Base-by-base conservation (phyloP, 2,888 invertebrate species). In the Caenorhabditis sinica region DNA sequence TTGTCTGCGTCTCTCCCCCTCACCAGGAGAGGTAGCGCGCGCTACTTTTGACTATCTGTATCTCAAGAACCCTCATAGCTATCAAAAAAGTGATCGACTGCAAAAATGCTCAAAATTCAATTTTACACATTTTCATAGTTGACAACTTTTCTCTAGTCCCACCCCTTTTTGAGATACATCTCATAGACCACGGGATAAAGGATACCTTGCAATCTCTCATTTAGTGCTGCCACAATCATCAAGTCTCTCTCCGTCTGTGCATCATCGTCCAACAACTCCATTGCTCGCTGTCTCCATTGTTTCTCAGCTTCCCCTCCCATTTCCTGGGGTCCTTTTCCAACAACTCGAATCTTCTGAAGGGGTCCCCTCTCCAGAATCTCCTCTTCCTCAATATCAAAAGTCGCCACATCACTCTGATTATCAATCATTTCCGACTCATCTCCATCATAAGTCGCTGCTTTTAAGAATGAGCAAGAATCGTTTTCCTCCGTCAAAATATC, bases 401-500 rank as follows among this genome's bases (percentile, higher is more conserved):
- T 76, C n/a, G 84, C 75, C 28, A 69, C 53, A 69, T 85, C 82
- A 45, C 83, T 84, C 36, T 80, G 77, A 61, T 83, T 85, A 45
- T 86, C 85, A 23, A 82, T 75, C 75, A 84, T 72, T 43, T 86
- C 86, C 20, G 84, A 81, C 20, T 84, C 88, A 53, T 88, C 88
- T 0, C 83, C 86, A 73, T 88, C 86, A 51, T 86, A 86, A 20
- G 77, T 43, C 13, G 69, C 66, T 0, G 82, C 65, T 28, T 85
- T 82, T 23, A 83, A n/a, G 11, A 79, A 66, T 13, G 77, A 77
- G 5, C 75, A 65, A 45, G 76, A 76, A 13, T 86, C 86, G 13
- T 85, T 84, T 17, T 85, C 75, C 43, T 83, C 87, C 0, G 89
- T 89, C 51, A 88, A 68, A 51, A 89, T 88, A 43, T 88, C 89